phyloP scores from a whole-genome alignment of 1,140 invertebrate genomes.

The Mylabris phalerata region DNA sequence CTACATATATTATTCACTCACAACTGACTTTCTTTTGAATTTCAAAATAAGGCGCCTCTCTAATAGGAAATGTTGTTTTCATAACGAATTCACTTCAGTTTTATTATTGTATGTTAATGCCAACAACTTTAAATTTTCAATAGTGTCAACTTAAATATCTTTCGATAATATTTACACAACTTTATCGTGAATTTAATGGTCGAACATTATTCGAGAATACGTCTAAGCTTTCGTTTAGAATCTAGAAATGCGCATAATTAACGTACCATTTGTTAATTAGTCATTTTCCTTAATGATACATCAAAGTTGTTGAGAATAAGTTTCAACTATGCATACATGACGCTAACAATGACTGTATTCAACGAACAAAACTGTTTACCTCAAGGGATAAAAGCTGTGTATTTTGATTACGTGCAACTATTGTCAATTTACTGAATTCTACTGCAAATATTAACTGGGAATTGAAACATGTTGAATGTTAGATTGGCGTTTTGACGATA shows the following conservation, averaged over 20 bases:
- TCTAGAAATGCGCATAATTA: conserved; percentile 2
- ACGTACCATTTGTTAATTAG: conserved; percentile 2
- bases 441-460: no score
- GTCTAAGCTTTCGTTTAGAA: conserved; percentile 2
- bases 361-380: no score
- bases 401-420: no score
- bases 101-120: conserved; percentile 16
- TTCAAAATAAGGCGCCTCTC: conserved; percentile 1
- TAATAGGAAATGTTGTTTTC: conserved; percentile 17
- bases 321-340: not conserved
- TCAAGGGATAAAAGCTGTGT: no score
- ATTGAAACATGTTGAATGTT: no score
- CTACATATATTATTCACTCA: conserved; percentile 14
- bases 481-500: no score
- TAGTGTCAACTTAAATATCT: conserved; percentile 13
- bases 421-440: no score
- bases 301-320: not conserved
- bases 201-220: not conserved
- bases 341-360: no score
- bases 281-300: not conserved
- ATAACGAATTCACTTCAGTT: conserved; percentile 1
- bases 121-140: conserved; percentile 10
- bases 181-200: no score
- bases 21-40: conserved; percentile 7
- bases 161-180: not conserved